These are phyloP conservation scores for Salvator merianae DNA, from an alignment of 2,113 vertebrate species.

Conservation along the genomic window DNA sequence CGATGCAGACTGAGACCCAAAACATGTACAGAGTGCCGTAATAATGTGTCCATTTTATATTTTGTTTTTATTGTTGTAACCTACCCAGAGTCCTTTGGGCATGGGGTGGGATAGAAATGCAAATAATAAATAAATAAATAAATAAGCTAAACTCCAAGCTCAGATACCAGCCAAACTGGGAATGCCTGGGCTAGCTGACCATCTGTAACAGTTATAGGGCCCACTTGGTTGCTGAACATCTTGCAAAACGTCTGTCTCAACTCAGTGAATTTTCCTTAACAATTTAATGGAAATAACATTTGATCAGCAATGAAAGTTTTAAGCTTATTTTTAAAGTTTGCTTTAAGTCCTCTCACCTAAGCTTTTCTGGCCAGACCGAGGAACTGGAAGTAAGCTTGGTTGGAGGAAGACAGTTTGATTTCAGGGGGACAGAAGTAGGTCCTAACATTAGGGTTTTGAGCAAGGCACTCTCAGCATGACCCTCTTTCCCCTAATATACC, in stretches of 20 bases:
- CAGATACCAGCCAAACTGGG: no score
- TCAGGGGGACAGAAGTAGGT: no score
- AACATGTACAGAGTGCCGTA: no score
- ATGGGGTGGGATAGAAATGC: no score
- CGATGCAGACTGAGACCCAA: no score
- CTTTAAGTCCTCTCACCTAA: background rate
- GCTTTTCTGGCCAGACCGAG: background rate
- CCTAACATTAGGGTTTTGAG: background rate
- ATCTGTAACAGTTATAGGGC: background rate
- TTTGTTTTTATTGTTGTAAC: no score
- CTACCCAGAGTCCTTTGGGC: no score
- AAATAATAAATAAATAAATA: no score
- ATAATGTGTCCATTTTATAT: no score
- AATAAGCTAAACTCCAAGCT: no score
- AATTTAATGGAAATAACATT: background rate
- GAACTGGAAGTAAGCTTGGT: background rate
- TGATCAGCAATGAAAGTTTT: rapidly evolving
- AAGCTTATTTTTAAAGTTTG: background rate
- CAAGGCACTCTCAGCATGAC: background rate
- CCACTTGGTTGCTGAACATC: conserved; percentile 4
- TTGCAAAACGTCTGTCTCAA: background rate
- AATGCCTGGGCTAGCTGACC: background rate
- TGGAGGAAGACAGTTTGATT: background rate
- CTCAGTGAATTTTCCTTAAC: background rate
- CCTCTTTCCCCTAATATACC: background rate